Evolutionary conservation across 35 echinoderm and acorn worm genomes (phyloP).

Genomic region (Heliocidaris tuberculata): DNA sequence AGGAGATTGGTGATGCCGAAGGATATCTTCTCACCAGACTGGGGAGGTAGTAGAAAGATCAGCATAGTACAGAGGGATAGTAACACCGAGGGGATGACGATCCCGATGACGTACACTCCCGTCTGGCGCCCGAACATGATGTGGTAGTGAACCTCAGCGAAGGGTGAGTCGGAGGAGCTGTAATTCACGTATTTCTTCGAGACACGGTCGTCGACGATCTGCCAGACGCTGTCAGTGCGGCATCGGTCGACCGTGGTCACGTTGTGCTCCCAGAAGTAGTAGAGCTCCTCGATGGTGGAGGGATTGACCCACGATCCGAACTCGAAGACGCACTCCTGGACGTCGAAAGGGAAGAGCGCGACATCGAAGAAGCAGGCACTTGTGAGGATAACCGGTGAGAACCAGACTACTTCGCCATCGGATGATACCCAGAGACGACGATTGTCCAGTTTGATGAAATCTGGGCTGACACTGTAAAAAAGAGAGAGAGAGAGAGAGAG

Average conservation of each 20-base stretch:
- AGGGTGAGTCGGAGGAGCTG: background rate
- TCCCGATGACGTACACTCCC: constrained; percentile 49
- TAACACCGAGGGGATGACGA: constrained; percentile 67
- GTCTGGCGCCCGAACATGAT: constrained; percentile 42
- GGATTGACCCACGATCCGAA: constrained; percentile 11
- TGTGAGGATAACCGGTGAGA: background rate
- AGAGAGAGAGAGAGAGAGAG: background rate
- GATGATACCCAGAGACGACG: background rate
- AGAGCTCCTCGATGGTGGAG: background rate
- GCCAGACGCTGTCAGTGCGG: background rate
- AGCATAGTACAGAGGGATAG: constrained; percentile 63
- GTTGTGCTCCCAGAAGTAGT: background rate
- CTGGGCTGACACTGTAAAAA: background rate
- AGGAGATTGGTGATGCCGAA: constrained; percentile 75
- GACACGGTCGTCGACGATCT: background rate
- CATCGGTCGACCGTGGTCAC: background rate
- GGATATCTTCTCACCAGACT: constrained; percentile 71
- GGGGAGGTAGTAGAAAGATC: constrained; percentile 65
- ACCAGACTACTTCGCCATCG: background rate
- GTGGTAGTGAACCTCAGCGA: constrained; percentile 8
- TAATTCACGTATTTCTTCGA: background rate
- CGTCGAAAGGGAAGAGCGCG: constrained; percentile 29
- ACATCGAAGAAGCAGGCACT: constrained; percentile 33
- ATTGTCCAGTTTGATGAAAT: background rate
- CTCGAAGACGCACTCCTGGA: constrained; percentile 31